Evolutionary conservation across 1,140 invertebrate genomes (phyloP), one percentile per base, ranked within the genome.

Genomic region (Trypoxylus dichotomus): DNA sequence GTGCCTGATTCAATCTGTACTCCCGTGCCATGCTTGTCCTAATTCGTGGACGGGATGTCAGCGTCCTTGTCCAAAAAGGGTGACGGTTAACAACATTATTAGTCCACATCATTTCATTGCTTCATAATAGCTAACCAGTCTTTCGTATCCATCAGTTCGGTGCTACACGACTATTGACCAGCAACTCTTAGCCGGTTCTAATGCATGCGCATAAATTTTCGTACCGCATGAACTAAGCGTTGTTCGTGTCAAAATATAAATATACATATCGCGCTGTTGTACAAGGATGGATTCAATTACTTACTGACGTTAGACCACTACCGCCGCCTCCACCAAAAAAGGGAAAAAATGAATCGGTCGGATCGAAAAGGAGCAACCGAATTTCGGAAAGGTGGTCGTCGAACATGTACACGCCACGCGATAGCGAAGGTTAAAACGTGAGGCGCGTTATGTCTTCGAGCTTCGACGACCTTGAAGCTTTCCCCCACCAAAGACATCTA

Each of bases 191-290:
- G 27, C 27, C 24, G 21, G 27, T 25, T 24, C 27, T 68, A 68
- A 68, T 68, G 60, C 60, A 68, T 68, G 60, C 60, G 60, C 60
- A 68, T 68, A 68, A 68, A 68, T 68, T 68, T 68, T 11, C 60
- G 3, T 68, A 68, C 60, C 60, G 60, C 60, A 68, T 68, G 60
- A 68, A 68, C 60, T 68, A 15, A 24, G 2, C 60, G 60, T 68
- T 68, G 60, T 68, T 68, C 60, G 60, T 68, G 60, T 68, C 60
- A 68, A 68, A 68, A 68, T 68, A 68, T 68, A 68, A 21, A 68
- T 68, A 68, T 68, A 68, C 60, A 68, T 68, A 68, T 68, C 60
- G 60, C 27, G 60, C 27, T 29, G 60, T 68, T 68, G 60, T 68
- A 68, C 60, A 68, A 68, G 60, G 21, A 68, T 24, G 60, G 21